A percentile compares a stretch with the other conserved stretches of the same genome.
Evolutionary conservation across 1,140 invertebrate genomes (phyloP).

Genomic region (Drosophila kepulauana): DNA sequence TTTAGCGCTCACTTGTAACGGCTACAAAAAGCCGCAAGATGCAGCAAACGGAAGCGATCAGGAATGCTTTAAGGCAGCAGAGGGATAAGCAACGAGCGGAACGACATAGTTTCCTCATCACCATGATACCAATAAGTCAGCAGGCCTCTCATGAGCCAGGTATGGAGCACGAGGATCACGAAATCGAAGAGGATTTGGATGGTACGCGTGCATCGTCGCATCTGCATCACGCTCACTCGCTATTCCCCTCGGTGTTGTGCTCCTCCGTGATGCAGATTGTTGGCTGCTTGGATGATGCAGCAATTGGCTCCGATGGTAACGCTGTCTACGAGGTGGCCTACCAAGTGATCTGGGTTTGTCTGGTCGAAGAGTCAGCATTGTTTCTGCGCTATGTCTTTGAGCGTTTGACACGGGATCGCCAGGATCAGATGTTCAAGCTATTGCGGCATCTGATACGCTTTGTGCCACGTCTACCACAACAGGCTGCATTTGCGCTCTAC

Average conservation of each 20-base stretch:
- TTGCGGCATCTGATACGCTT: slow-evolving; percentile 96
- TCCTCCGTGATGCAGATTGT: slow-evolving; percentile 98
- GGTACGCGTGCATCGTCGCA: slow-evolving; percentile 90
- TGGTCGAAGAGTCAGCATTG: slow-evolving; percentile 98
- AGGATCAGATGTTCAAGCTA: slow-evolving; percentile 98
- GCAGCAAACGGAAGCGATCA: slow-evolving; percentile 99
- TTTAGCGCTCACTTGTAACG: slow-evolving; percentile 96
- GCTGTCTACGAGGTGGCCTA: slow-evolving; percentile 96
- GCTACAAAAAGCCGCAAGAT: slow-evolving; percentile 99
- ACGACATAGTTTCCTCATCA: slow-evolving; percentile 97
- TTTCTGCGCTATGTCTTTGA: slow-evolving; percentile 98
- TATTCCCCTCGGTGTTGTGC: slow-evolving; percentile 98
- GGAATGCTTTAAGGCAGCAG: slow-evolving; percentile 96
- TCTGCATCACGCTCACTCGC: slow-evolving; percentile 93
- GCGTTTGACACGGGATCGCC: slow-evolving; percentile 96
- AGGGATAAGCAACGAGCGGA: slow-evolving; percentile 97
- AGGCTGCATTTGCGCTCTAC: slow-evolving; percentile 99
- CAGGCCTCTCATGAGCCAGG: slow-evolving; percentile 98
- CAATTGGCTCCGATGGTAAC: slow-evolving; percentile 96
- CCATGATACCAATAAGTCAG: slow-evolving; percentile 97
- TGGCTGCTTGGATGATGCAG: slow-evolving; percentile 97
- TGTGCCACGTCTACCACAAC: slow-evolving; percentile 96
- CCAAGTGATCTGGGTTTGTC: slow-evolving; percentile 97
- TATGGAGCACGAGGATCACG: slow-evolving; percentile 96
- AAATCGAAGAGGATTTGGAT: slow-evolving; percentile 91